Base-by-base conservation (phyloP, 2,797 vertebrate species). In the Sardinella longiceps region DNA sequence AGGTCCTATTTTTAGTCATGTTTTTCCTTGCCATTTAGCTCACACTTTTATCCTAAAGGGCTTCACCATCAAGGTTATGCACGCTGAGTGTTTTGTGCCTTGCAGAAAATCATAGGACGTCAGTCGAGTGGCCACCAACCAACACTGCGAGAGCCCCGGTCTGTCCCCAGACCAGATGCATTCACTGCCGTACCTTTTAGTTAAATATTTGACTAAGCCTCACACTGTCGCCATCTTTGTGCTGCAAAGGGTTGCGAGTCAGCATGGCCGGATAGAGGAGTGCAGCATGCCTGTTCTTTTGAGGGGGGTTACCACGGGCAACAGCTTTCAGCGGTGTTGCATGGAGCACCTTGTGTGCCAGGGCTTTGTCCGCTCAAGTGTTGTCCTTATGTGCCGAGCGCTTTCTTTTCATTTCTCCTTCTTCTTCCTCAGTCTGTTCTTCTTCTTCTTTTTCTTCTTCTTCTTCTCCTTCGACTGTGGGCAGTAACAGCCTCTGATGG, bases 401-500 rank as follows among this genome's bases (percentile, higher is more conserved):
- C 90, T 93, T 94, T 89, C 94, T 94, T 70, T 48, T 48, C 46
- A 48, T 45, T 45, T 2, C 43, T 48, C 1, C 46, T 48, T 9
- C 46, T 45, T 45, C 46, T 11, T 48, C n/a, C n/a, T n/a, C n/a
- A n/a, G n/a, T n/a, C n/a, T n/a, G n/a, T n/a, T n/a, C 46, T 48
- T 48, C 46, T 48, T 48, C 46, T 48, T 48, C 46, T 48, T 48
- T 10, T 48, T 48, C 46, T 48, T 10, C 11, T 48, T 48, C 7
- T 5, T 9, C 46, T 48, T 70, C 9, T 6, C 2, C 33, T 70
- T 77, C 70, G 15, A 23, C 33, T 94, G 93, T 93, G 91, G 91
- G 91, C 92, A 95, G 94, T 92, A 95, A 95, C 94, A 94, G 94
- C 94, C 92, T 90, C 93, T 96, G 95, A 96, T 96, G 94, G 95